Conservation (phyloP, 2,797 vertebrate genomes). For the Aplochiton taeniatus region DNA sequence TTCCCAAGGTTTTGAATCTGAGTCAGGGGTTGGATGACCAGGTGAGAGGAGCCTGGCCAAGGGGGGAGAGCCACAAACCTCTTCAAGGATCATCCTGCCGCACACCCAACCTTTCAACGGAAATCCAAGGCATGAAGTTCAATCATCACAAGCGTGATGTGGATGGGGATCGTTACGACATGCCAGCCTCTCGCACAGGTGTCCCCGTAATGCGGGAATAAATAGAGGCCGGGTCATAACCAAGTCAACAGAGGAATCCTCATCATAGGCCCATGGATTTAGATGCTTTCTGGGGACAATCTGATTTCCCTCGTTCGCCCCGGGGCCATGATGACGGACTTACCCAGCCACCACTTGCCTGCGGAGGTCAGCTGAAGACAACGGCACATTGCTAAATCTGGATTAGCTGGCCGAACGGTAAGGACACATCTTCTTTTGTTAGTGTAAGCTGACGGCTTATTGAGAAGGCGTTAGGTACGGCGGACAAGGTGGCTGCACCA, state of each 20-base stretch:
- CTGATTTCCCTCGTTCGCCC: conserved; percentile 45
- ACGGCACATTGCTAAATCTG: conserved; percentile 79
- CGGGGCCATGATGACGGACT: conserved; percentile 69
- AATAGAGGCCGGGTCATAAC: conserved; percentile 41
- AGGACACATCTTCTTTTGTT: conserved; percentile 79
- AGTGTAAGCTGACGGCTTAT: conserved; percentile 73
- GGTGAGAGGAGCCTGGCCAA: conserved; percentile 32
- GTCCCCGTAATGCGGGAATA: conserved; percentile 47
- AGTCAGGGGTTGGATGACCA: conserved; percentile 10
- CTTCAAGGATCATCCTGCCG: background rate
- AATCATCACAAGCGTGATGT: conserved; percentile 39
- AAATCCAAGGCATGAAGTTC: conserved; percentile 38
- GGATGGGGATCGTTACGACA: conserved; percentile 47
- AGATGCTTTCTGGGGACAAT: conserved; percentile 46
- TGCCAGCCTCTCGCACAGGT: conserved; percentile 41
- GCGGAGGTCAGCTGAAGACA: conserved; percentile 79
- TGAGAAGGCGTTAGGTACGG: conserved; percentile 62
- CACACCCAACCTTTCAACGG: conserved; percentile 48
- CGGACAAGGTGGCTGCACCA: conserved; percentile 57
- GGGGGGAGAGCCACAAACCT: conserved; percentile 33
- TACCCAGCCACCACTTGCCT: conserved; percentile 70
- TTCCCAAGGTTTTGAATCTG: too few relatives aligned
- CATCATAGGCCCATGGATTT: conserved; percentile 54
- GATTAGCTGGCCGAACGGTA: conserved; percentile 83
- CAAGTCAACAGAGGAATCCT: conserved; percentile 51